These are phyloP conservation scores for Ischnura elegans DNA, from an alignment of 2,888 invertebrate genomes.

Conservation along the genomic window DNA sequence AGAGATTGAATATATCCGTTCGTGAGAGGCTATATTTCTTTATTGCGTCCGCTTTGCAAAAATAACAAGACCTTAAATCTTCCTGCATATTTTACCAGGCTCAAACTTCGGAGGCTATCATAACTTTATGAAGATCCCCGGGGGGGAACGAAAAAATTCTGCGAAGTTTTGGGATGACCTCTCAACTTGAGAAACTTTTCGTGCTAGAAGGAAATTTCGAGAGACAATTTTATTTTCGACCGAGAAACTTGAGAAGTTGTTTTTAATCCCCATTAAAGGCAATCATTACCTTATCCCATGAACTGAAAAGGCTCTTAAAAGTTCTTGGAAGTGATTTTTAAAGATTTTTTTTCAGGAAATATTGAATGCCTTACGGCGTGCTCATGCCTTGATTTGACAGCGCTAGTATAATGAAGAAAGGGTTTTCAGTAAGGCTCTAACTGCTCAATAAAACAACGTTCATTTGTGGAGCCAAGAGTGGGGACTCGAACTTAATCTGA, in stretches of 20 bases:
- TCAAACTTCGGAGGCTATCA: not conserved
- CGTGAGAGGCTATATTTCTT: not conserved
- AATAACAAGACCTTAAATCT: not conserved
- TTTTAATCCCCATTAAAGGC: not conserved
- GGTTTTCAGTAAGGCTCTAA: too few relatives aligned
- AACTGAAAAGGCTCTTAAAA: not conserved
- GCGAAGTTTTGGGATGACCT: not conserved
- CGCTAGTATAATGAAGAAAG: not conserved
- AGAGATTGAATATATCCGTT: not conserved
- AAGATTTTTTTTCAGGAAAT: not conserved
- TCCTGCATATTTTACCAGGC: not conserved
- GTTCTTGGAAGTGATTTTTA: not conserved
- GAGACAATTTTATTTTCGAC: not conserved
- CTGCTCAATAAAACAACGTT: too few relatives aligned
- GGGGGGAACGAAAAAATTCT: not conserved
- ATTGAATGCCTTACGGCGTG: not conserved
- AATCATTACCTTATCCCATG: not conserved
- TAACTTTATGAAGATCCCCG: not conserved
- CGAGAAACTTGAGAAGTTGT: not conserved
- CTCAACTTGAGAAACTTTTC: not conserved
- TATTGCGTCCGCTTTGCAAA: not conserved
- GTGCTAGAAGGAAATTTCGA: not conserved
- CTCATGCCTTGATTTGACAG: not conserved
- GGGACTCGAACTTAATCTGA: too few relatives aligned
- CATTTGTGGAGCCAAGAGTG: too few relatives aligned